phyloP scores from a whole-genome alignment of 2,797 vertebrate genomes.

The Myotis findleyi region DNA sequence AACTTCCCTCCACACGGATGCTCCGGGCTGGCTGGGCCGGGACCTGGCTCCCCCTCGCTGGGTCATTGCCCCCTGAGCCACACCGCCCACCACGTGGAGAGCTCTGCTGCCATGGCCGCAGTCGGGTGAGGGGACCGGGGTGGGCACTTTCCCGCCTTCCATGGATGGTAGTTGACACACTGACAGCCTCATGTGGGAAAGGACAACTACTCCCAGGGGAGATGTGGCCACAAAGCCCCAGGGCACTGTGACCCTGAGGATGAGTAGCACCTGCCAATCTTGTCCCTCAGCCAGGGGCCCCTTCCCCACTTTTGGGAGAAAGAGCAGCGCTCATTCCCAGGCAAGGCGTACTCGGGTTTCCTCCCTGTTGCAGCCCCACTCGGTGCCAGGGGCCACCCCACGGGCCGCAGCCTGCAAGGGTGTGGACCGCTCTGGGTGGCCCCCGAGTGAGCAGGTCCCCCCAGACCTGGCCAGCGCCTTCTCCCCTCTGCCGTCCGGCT shows the following conservation, averaged over 20 bases:
- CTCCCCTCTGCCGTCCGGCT: neutral
- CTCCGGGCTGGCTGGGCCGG: neutral
- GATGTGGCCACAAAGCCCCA: neutral
- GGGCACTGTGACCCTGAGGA: neutral
- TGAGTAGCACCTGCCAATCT: neutral
- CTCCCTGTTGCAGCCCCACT: neutral
- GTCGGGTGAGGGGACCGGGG: neutral
- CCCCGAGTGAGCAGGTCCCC: neutral
- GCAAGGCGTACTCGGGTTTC: neutral
- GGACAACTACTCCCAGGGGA: neutral
- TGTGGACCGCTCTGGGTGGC: accelerated
- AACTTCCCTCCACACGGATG: accelerated
- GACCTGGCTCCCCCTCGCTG: accelerated
- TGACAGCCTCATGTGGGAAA: neutral
- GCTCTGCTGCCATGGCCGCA: accelerated
- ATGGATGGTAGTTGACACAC: neutral
- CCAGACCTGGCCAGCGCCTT: neutral
- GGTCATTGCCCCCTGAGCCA: accelerated
- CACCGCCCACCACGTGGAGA: accelerated
- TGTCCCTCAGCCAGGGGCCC: neutral
- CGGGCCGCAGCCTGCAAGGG: neutral
- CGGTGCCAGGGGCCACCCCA: neutral
- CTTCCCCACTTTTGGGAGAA: no score
- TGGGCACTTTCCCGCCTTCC: neutral
- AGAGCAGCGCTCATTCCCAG: neutral